Conservation (phyloP, 2,113 vertebrate species). For the Callipepla squamata region DNA sequence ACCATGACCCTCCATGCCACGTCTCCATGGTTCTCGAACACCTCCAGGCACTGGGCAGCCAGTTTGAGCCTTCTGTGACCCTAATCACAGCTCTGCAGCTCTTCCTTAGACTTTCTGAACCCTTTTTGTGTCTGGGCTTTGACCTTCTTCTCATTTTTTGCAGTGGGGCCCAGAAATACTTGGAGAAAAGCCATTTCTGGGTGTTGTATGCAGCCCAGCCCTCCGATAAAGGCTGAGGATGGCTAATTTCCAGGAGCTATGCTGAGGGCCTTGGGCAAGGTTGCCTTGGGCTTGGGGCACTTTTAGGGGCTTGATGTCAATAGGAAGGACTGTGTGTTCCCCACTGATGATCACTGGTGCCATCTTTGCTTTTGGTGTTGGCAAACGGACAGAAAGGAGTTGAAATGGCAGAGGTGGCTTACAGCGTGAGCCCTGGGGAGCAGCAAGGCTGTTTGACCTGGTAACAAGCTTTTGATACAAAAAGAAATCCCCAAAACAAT, state of each 20-base stretch:
- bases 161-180: neutral
- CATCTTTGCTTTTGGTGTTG: neutral
- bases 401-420: neutral
- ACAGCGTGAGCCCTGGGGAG: neutral
- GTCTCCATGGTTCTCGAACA: neutral
- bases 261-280: neutral
- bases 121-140: neutral
- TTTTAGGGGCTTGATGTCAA: neutral
- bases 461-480: neutral
- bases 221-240: neutral
- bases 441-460: neutral
- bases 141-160: neutral
- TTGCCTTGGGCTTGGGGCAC: neutral
- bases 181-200: constrained; percentile 18
- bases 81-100: neutral
- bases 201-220: neutral
- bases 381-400: neutral
- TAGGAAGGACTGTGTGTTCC: neutral
- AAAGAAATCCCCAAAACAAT: neutral
- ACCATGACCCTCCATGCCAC: neutral
- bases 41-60: neutral
- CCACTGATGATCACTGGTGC: neutral
- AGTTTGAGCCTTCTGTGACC: accelerated
- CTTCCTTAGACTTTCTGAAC: neutral
- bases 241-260: neutral